Conservation (phyloP, 2,797 vertebrate species). For the Columba guinea region DNA sequence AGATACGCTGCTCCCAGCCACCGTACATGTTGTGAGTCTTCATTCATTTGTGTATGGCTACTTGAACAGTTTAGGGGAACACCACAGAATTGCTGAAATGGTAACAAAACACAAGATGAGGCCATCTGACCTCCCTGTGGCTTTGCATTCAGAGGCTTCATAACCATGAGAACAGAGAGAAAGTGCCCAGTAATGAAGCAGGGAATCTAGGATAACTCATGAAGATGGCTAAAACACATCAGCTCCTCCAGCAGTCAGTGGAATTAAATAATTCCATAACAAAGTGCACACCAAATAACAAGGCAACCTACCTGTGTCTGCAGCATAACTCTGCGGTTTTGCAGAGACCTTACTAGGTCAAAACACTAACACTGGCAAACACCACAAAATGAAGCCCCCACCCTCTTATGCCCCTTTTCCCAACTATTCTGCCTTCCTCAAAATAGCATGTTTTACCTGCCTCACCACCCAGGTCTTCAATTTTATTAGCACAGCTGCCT, state of each 20-base stretch:
- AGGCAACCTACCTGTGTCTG: neutral
- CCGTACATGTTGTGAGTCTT: neutral
- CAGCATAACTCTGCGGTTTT: neutral
- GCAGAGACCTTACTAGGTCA: neutral
- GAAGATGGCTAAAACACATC: neutral
- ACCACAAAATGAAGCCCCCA: neutral
- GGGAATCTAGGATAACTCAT: neutral
- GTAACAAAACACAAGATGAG: neutral
- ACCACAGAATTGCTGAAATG: neutral
- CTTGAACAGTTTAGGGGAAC: neutral
- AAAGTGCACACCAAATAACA: neutral
- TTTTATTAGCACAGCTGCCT: conserved; percentile 74
- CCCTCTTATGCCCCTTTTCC: neutral
- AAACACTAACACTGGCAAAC: neutral
- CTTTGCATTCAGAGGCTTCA: neutral
- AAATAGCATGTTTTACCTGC: conserved; percentile 43
- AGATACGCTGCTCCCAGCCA: neutral
- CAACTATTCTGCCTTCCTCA: conserved; percentile 18
- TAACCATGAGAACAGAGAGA: neutral
- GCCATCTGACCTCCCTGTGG: neutral
- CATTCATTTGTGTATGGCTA: neutral
- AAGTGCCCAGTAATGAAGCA: neutral
- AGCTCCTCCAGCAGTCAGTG: neutral
- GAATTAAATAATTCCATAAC: neutral
- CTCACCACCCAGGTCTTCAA: conserved; percentile 46